phyloP scores from a whole-genome alignment of 2,113 vertebrate genomes.

The Struthidea cinerea region DNA sequence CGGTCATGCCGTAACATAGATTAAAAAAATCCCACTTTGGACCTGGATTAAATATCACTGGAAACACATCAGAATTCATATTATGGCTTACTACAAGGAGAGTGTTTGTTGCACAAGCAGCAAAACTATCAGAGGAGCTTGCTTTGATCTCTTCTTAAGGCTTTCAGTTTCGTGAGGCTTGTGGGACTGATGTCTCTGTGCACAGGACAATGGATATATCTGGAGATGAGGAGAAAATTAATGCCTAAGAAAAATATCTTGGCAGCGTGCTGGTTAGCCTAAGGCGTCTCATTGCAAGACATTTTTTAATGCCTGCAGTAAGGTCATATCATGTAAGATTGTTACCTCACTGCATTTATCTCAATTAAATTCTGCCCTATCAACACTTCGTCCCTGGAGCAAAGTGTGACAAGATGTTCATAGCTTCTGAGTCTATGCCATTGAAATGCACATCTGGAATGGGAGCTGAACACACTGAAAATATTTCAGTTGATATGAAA shows the following conservation, averaged over 20 bases:
- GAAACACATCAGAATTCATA: background rate
- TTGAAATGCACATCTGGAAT: background rate
- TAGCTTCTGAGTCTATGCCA: background rate
- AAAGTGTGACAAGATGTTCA: background rate
- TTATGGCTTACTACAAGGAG: background rate
- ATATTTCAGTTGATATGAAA: background rate
- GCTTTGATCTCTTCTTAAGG: background rate
- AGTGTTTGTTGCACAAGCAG: background rate
- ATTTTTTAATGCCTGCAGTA: background rate
- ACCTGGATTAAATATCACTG: background rate
- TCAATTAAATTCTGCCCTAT: background rate
- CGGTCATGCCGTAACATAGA: background rate
- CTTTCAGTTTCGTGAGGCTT: background rate
- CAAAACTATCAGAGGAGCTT: background rate
- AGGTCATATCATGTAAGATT: accelerated
- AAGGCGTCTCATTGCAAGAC: background rate
- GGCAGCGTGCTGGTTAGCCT: background rate
- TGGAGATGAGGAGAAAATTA: background rate
- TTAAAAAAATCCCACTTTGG: background rate
- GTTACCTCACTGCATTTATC: background rate
- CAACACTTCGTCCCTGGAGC: background rate
- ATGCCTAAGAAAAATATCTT: background rate
- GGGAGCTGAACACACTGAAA: background rate
- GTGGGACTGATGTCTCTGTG: background rate
- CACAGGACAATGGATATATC: background rate